These are phyloP conservation scores for Melanotaenia boesemani DNA, from an alignment of 2,797 vertebrate species.

Conservation along the genomic window DNA sequence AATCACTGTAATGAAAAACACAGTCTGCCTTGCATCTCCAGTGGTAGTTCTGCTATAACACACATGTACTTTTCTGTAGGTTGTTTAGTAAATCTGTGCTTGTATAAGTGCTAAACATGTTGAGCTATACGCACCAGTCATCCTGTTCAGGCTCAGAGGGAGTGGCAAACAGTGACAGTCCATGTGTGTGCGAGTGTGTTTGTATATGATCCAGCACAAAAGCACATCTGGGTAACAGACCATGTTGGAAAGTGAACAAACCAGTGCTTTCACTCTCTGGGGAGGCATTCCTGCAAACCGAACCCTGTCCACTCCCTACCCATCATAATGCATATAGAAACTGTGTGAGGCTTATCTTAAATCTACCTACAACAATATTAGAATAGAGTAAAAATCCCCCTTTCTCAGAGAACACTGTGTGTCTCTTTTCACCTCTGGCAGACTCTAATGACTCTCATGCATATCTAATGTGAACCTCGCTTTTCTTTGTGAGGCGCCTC, in stretches of 20 bases:
- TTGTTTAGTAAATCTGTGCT: slow-evolving; percentile 21
- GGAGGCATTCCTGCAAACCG: slow-evolving; percentile 61
- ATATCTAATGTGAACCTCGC: slow-evolving; percentile 55
- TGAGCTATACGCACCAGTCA: slow-evolving; percentile 5
- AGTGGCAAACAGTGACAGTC: slow-evolving; percentile 56
- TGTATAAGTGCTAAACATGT: slow-evolving; percentile 13
- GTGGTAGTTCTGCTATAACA: background rate
- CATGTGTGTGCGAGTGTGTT: slow-evolving; percentile 47
- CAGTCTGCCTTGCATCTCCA: slow-evolving; percentile 1
- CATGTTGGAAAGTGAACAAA: slow-evolving; percentile 51
- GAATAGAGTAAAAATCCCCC: background rate
- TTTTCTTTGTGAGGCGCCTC: slow-evolving; percentile 29
- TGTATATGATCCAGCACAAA: slow-evolving; percentile 19
- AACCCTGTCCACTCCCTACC: slow-evolving; percentile 53
- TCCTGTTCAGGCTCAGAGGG: slow-evolving; percentile 56
- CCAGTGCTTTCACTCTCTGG: slow-evolving; percentile 32
- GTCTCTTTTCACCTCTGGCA: slow-evolving; percentile 43
- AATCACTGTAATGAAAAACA: slow-evolving; percentile 21
- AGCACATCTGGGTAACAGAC: slow-evolving; percentile 79
- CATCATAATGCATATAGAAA: slow-evolving; percentile 24
- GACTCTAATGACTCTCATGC: slow-evolving; percentile 62
- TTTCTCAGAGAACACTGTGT: background rate
- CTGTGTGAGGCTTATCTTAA: background rate
- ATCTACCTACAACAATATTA: slow-evolving; percentile 37
- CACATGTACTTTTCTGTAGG: slow-evolving; percentile 8